phyloP scores from a whole-genome alignment of 2,797 vertebrate genomes.

The Sitta carolinensis region DNA sequence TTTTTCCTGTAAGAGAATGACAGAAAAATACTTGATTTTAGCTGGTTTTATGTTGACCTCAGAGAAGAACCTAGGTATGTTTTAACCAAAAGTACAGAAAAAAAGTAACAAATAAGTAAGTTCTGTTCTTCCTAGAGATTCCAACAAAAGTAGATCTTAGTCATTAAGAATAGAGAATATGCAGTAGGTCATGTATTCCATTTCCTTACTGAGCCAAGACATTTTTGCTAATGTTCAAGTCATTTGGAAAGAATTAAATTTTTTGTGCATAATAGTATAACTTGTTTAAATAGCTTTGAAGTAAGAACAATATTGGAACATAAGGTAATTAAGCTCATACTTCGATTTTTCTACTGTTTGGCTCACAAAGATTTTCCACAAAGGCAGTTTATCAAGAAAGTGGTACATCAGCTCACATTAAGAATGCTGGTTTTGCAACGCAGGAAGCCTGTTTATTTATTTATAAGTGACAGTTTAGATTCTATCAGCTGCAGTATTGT shows the following conservation, averaged over 20 bases:
- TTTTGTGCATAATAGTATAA: not conserved
- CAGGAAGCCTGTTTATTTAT: slow-evolving; percentile 42
- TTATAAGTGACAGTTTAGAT: slow-evolving; percentile 34
- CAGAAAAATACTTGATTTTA: not conserved
- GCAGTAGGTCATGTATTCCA: not conserved
- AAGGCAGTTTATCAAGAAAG: not conserved
- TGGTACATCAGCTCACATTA: not conserved
- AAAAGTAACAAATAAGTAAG: not conserved
- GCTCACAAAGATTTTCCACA: not conserved
- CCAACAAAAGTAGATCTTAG: not conserved
- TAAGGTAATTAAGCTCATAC: not conserved
- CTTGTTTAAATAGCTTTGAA: not conserved
- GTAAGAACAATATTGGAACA: not conserved
- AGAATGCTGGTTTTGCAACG: not conserved
- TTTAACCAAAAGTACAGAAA: not conserved
- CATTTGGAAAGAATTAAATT: not conserved
- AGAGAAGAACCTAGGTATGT: not conserved
- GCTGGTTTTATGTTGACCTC: not conserved
- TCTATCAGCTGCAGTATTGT: not conserved
- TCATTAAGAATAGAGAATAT: not conserved
- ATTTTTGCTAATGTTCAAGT: not conserved
- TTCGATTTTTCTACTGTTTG: not conserved
- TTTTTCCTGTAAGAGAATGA: not conserved
- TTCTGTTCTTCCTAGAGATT: not conserved
- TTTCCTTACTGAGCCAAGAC: not conserved